phyloP scores from a whole-genome alignment of 1,140 invertebrate genomes.

The Phenacoccus solenopsis region DNA sequence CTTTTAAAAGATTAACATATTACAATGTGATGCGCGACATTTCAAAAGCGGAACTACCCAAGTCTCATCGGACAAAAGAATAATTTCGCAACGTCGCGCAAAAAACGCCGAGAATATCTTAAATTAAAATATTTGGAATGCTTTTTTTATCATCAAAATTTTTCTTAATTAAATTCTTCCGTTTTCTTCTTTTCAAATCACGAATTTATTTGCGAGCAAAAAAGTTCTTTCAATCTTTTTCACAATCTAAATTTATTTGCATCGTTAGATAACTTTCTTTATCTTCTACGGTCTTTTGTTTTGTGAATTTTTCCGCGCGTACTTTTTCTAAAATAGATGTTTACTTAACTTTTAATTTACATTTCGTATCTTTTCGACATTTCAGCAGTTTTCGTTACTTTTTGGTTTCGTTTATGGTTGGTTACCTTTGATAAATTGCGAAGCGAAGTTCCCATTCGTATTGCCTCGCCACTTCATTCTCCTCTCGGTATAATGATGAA shows the following conservation, averaged over 20 bases:
- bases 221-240: not conserved
- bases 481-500: no score
- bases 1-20: no score
- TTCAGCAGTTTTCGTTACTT: not conserved
- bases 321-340: conserved; percentile 3
- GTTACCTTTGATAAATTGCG: conserved; percentile 1
- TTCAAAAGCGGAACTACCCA: no score
- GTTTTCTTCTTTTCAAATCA: conserved; percentile 3
- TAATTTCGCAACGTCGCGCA: no score
- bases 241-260: not conserved
- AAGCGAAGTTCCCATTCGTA: not conserved
- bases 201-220: not conserved
- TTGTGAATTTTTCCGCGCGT: not conserved
- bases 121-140: no score
- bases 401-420: not conserved
- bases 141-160: conserved; percentile 4
- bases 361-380: not conserved
- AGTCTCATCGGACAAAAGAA: no score
- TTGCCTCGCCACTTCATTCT: no score
- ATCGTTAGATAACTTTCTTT: not conserved
- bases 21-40: no score
- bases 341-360: conserved; percentile 3
- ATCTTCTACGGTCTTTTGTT: not conserved
- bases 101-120: no score
- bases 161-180: not conserved